Percentiles rank a stretch among this genome's conserved stretches.
Conservation (phyloP, 2,113 vertebrate species). For the Oxyruncus cristatus region DNA sequence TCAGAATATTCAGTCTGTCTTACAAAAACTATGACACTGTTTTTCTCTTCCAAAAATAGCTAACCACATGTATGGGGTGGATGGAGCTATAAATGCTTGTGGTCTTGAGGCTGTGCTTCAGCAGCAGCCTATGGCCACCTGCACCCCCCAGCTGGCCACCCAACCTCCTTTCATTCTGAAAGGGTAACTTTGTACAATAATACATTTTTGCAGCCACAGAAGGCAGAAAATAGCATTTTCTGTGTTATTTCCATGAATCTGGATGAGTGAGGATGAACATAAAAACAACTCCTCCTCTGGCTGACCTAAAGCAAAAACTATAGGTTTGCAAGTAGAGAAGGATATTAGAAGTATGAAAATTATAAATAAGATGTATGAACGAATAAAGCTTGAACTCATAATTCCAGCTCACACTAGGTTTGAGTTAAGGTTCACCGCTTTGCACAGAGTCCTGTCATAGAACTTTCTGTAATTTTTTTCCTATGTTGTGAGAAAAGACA, state of each 20-base stretch:
- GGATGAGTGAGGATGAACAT: neutral
- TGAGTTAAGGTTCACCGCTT: neutral
- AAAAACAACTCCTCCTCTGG: neutral
- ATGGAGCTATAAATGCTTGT: neutral
- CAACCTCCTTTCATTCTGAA: neutral
- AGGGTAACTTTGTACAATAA: neutral
- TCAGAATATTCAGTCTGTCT: neutral
- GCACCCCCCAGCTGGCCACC: neutral
- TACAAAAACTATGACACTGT: neutral
- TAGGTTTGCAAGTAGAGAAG: neutral
- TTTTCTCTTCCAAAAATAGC: neutral
- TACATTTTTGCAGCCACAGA: neutral
- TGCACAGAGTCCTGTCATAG: neutral
- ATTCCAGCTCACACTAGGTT: neutral
- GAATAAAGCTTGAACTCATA: neutral
- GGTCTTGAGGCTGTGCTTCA: neutral
- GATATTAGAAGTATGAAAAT: neutral
- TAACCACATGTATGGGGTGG: fast-evolving
- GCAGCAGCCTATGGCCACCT: neutral
- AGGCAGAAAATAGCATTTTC: neutral
- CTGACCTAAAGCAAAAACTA: neutral
- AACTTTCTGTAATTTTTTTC: neutral
- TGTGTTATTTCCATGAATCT: neutral
- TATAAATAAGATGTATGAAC: neutral
- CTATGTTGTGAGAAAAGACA: neutral